Evolutionary conservation across 2,797 vertebrate species (phyloP), one percentile per base, ranked within the genome.

Genomic region (Anabas testudineus): DNA sequence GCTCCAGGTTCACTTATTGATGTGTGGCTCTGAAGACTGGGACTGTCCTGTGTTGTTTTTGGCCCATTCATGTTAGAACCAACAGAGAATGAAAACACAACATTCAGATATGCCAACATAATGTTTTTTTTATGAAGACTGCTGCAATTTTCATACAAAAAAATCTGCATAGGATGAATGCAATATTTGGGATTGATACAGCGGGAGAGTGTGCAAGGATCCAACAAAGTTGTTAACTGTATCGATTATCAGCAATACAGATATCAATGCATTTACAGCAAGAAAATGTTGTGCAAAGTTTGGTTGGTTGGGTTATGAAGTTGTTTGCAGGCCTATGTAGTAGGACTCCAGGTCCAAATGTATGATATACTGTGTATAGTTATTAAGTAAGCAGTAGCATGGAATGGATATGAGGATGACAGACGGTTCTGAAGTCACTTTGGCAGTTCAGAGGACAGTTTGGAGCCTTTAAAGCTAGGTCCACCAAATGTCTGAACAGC

Each of bases 401-500:
- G 74, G 82, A 81, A 86, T 45, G 53, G 60, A 85, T 84, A 66
- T 60, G 69, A 63, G 71, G 71, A 71, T 71, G 90, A 85, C 91
- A 92, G 91, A 91, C 86, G 89, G 85, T 87, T 86, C 82, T 75
- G 83, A 76, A 88, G 89, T 78, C 80, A 86, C 71, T 87, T 90
- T 90, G 90, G 87, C 90, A 83, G 82, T 90, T 90, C 79, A 74
- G 51, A 64, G 83, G 74, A 87, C 77, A 89, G 82, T 91, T 92
- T 90, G 80, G 87, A 91, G 81, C 82, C 83, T 88, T 87, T 84
- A 82, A 87, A 90, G 88, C 88, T 85, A 47, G 73, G 82, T 83
- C 85, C 81, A 90, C 91, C 91, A 92, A 92, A 91, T 91, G 92
- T 92, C 90, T 86, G 82, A 90, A 90, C 88, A 89, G 88, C 90